Percentiles rank a stretch among this genome's conserved stretches.
phyloP scores from a whole-genome alignment of 2,113 vertebrate species.

The Vombatus ursinus region DNA sequence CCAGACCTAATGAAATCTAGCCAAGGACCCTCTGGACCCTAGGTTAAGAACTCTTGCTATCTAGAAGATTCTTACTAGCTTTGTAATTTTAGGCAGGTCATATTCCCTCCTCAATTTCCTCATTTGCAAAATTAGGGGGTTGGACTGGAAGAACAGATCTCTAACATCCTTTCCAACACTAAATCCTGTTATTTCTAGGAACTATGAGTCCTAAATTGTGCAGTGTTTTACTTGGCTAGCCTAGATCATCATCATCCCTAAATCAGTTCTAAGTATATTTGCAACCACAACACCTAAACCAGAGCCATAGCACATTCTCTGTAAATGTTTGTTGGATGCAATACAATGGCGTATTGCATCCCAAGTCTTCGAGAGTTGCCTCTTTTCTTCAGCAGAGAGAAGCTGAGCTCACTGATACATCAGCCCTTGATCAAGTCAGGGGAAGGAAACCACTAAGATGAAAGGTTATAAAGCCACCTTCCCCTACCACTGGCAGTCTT shows the following conservation, averaged over 20 bases:
- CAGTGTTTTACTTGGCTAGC: neutral
- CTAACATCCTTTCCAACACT: neutral
- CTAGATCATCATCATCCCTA: neutral
- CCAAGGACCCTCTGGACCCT: neutral
- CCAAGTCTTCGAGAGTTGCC: neutral
- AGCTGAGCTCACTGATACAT: neutral
- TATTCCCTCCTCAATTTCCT: neutral
- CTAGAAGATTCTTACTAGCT: neutral
- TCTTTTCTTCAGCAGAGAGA: neutral
- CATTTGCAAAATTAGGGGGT: neutral
- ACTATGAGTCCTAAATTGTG: neutral
- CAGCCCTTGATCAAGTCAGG: neutral
- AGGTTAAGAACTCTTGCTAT: neutral
- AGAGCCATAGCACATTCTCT: neutral
- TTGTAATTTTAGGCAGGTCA: neutral
- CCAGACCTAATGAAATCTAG: neutral
- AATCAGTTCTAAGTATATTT: neutral
- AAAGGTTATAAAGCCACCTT: neutral
- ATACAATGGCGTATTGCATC: neutral
- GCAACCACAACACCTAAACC: neutral
- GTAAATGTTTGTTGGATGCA: neutral
- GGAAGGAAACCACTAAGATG: neutral
- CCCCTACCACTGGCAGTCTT: neutral
- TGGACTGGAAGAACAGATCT: neutral
- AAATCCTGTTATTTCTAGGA: neutral